Evolutionary conservation across 2,797 vertebrate genomes (phyloP).

Genomic region (Menidia menidia): DNA sequence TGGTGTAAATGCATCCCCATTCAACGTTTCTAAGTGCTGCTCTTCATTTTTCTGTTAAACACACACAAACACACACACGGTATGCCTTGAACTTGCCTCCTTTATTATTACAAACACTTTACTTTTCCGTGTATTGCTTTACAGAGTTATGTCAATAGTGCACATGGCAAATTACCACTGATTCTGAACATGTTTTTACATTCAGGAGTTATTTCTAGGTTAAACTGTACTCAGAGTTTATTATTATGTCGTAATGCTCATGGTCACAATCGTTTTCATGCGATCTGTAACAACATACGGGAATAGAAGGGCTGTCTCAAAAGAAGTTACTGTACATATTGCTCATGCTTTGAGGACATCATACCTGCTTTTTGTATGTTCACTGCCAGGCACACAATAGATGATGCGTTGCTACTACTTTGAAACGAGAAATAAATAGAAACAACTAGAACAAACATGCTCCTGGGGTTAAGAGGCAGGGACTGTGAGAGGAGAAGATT

Average conservation of each 20-base stretch:
- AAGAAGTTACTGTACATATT: constrained; percentile 63
- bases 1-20: constrained; percentile 22
- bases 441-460: constrained; percentile 71
- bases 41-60: neutral
- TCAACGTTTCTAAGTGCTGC: neutral
- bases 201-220: constrained; percentile 62
- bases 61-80: neutral
- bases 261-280: constrained; percentile 64
- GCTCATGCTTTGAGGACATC: constrained; percentile 75
- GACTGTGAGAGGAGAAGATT: constrained; percentile 22
- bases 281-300: constrained; percentile 60
- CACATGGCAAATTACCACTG: constrained; percentile 57
- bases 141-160: constrained; percentile 68
- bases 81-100: constrained; percentile 59
- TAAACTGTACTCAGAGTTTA: constrained; percentile 35
- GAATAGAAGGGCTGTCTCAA: constrained; percentile 29
- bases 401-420: constrained; percentile 45
- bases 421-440: constrained; percentile 53
- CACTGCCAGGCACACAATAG: constrained; percentile 54
- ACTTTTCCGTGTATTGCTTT: constrained; percentile 75
- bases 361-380: constrained; percentile 45
- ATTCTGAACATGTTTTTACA: constrained; percentile 62
- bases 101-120: constrained; percentile 80
- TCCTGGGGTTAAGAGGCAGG: constrained; percentile 13
- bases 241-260: constrained; percentile 30